A percentile compares a stretch with the other conserved stretches of the same genome.
These are phyloP conservation scores for Campaea margaritaria DNA, from an alignment of 2,888 invertebrate species.

Conservation along the genomic window DNA sequence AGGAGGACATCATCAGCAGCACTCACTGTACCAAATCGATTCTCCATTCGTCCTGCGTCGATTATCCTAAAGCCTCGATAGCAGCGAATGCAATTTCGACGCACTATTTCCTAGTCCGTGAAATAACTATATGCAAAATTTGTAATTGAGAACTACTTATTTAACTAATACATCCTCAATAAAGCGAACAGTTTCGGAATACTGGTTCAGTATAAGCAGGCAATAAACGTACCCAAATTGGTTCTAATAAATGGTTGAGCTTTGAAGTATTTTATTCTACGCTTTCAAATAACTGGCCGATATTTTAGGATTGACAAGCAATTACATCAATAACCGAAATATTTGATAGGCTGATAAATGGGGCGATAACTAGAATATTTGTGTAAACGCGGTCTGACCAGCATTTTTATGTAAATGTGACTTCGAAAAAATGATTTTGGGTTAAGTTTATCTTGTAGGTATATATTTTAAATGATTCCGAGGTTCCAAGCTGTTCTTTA, in stretches of 20 bases:
- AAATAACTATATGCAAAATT: no score
- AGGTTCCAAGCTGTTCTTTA: neutral
- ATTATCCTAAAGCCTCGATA: no score
- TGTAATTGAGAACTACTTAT: no score
- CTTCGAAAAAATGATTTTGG: slow-evolving; percentile 10
- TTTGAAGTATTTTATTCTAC: neutral
- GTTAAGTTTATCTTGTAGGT: slow-evolving; percentile 10
- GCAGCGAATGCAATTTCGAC: no score
- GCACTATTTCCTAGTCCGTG: no score
- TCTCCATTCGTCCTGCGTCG: no score
- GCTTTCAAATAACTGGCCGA: neutral
- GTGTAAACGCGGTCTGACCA: slow-evolving; percentile 3
- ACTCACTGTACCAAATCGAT: no score
- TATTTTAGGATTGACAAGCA: slow-evolving; percentile 14
- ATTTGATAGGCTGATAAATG: slow-evolving; percentile 15
- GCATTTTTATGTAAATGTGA: slow-evolving; percentile 27
- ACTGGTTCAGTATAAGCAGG: neutral
- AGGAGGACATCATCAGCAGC: no score
- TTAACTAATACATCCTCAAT: no score
- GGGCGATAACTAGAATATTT: slow-evolving; percentile 12
- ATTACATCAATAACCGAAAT: slow-evolving; percentile 18
- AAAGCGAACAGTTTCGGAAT: no score
- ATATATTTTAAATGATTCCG: slow-evolving; percentile 3
- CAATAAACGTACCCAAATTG: neutral
- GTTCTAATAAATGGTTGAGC: slow-evolving; percentile 3